Evolutionary conservation across 1,140 invertebrate genomes (phyloP).

Genomic region (Leptinotarsa texana): DNA sequence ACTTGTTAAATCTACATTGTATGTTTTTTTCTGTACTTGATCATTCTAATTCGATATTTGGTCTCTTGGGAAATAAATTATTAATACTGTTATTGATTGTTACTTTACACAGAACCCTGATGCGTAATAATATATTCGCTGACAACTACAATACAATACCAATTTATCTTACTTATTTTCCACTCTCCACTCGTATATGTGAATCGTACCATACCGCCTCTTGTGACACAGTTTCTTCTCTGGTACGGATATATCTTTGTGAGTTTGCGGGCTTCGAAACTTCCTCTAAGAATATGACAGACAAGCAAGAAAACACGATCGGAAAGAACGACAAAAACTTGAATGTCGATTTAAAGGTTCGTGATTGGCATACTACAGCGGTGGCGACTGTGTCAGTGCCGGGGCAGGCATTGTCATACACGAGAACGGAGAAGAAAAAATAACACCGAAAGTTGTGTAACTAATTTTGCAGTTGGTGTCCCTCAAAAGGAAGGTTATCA

Average conservation of each 20-base stretch:
- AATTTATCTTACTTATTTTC: not conserved
- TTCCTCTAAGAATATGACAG: conserved; percentile 6
- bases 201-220: not conserved
- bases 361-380: not conserved
- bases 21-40: too few species aligned
- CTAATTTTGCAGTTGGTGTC: too few species aligned
- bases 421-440: not conserved
- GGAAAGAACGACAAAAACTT: not conserved
- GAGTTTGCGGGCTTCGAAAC: not conserved
- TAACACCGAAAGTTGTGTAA: not conserved
- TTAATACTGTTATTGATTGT: too few species aligned
- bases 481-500: too few species aligned
- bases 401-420: not conserved
- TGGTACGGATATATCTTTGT: not conserved
- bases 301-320: conserved; percentile 5
- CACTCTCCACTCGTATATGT: not conserved
- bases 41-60: too few species aligned
- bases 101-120: too few species aligned
- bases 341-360: conserved; percentile 2
- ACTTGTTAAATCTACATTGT: too few species aligned
- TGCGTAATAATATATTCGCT: too few species aligned
- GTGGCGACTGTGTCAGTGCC: not conserved
- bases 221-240: conserved; percentile 2
- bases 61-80: too few species aligned
- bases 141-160: too few species aligned